Base-by-base conservation (phyloP, 1,140 invertebrate genomes). In the Drosophila miranda region DNA sequence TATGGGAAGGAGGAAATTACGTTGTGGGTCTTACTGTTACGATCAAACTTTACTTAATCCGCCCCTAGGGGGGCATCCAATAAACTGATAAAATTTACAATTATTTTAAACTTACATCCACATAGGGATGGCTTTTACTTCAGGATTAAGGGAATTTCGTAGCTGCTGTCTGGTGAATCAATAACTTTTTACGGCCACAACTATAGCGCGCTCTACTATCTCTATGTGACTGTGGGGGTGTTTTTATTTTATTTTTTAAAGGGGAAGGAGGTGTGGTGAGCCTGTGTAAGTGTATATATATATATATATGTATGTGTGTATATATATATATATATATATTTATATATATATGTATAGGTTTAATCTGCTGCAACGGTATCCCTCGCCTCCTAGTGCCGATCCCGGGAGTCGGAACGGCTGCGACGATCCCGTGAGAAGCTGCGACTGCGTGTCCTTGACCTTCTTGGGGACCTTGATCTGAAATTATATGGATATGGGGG, bases 391-490 rank as follows among this genome's bases (percentile, higher is more conserved):
- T 92, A 93, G 70, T 92, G 92, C 43, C 92, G 92, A 78, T 92
- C 92, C 71, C 92, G 90, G 6, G 92, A 93, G 60, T 93, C 92
- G 41, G 92, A 92, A 51, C 92, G 91, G 69, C 92, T 92, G 64
- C 92, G 88, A 70, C 92, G 83, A 59, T 92, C 92, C 53, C 92
- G 82, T 59, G 92, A 92, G 57, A 92, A 91, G 57, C 92, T 92
- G 61, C 92, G 82, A 16, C 92, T 92, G 46, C 92, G 88, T 41
- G 91, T 91, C 42, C 92, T 86, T 2, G 92, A 92, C 19, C 92
- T 90, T 56, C 92, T 80, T 38, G 92, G 92, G 13, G 92, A 93
- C 46, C 92, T 91, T 28, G 92, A 93, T 87, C 92, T 93, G 91
- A 45, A 92, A 92, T 61, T 64, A 90, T 19, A 87, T 42, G 61